phyloP scores from a whole-genome alignment of 2,888 invertebrate genomes.

The Cryptocephalus primarius region DNA sequence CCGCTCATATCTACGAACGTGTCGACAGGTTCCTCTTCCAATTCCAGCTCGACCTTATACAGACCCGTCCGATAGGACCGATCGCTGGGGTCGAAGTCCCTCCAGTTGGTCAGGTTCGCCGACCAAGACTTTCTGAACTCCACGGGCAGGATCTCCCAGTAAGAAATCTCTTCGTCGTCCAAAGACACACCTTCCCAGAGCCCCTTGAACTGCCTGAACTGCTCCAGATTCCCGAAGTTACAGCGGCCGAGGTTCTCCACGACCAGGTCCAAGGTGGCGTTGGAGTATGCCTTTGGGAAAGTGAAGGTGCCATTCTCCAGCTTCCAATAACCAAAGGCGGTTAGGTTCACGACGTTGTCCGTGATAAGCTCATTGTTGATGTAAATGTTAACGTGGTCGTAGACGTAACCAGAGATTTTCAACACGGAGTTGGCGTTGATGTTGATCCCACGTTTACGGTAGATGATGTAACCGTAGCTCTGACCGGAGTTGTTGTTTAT shows the following conservation, averaged over 20 bases:
- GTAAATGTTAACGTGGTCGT: constrained; percentile 40
- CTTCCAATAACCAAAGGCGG: constrained; percentile 37
- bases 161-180: constrained; percentile 8
- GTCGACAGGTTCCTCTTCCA: constrained; percentile 6
- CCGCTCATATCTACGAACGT: constrained; percentile 13
- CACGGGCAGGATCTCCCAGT: constrained; percentile 12
- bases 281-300: constrained; percentile 10
- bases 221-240: constrained; percentile 39
- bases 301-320: constrained; percentile 21
- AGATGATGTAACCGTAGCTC: constrained; percentile 44
- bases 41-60: constrained; percentile 7
- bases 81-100: constrained; percentile 1
- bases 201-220: constrained; percentile 34
- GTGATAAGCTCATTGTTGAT: constrained; percentile 34
- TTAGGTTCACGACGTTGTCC: constrained; percentile 21
- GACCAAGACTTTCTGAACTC: constrained; percentile 25
- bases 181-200: constrained; percentile 31
- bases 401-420: constrained; percentile 32
- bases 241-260: constrained; percentile 75
- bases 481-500: constrained; percentile 40
- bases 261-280: constrained; percentile 35
- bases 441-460: constrained; percentile 30
- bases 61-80: constrained; percentile 14
- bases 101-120: constrained; percentile 26
- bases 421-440: constrained; percentile 21